Conservation (phyloP, 92 coral and sea anemone species). For the Chrysogorgia sp. region DNA sequence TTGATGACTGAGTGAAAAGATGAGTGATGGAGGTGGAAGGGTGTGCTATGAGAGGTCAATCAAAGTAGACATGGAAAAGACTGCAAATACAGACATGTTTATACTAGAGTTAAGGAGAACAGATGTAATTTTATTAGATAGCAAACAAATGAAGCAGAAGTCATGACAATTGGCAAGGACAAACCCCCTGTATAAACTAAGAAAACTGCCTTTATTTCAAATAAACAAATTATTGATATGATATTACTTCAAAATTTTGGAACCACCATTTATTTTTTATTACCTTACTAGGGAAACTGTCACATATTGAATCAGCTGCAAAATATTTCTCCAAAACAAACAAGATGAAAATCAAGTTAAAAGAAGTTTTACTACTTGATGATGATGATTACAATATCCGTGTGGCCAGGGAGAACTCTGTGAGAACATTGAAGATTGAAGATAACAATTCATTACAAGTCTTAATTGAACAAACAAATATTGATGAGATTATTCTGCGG, state of each 20-base stretch:
- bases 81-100: too few species aligned
- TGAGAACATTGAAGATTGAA: conserved; percentile 68
- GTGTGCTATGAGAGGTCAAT: too few species aligned
- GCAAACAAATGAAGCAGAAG: too few species aligned
- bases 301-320: conserved; percentile 88
- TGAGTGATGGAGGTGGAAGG: too few species aligned
- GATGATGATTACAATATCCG: conserved; percentile 77
- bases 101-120: too few species aligned
- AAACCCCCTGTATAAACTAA: too few species aligned
- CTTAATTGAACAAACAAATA: neutral
- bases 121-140: too few species aligned
- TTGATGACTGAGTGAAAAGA: too few species aligned
- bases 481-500: neutral
- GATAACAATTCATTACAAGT: conserved; percentile 75
- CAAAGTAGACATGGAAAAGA: too few species aligned
- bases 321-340: conserved; percentile 71
- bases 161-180: too few species aligned
- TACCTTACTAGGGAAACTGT: conserved; percentile 76
- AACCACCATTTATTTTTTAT: neutral
- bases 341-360: conserved; percentile 68
- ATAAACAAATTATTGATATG: too few species aligned
- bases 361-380: conserved; percentile 83
- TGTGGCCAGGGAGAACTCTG: conserved; percentile 66
- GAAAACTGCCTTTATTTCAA: too few species aligned
- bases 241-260: neutral